A percentile compares a stretch with the other conserved stretches of the same genome.
Conservation (phyloP, 2,888 invertebrate genomes). For the Patella ulyssiponensis region DNA sequence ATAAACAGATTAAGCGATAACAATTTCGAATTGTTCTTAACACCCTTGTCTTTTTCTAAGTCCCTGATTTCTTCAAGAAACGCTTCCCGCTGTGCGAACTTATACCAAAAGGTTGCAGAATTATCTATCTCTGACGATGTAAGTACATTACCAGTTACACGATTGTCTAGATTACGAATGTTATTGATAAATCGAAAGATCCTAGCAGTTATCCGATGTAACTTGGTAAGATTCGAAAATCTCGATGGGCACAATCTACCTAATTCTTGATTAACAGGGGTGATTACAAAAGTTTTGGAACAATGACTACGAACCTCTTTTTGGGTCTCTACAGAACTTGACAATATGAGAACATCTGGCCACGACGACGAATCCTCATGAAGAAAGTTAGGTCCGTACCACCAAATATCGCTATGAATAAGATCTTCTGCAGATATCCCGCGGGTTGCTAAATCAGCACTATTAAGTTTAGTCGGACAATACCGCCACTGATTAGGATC, state of each 20-base stretch:
- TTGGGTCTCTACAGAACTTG: too few species aligned
- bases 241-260: neutral
- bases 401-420: constrained; percentile 21
- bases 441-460: constrained; percentile 28
- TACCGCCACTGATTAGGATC: constrained; percentile 28
- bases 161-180: neutral
- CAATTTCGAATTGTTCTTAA: too few species aligned
- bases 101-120: too few species aligned
- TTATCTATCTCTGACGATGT: neutral
- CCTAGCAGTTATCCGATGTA: neutral
- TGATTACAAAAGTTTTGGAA: neutral
- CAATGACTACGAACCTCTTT: too few species aligned
- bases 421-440: constrained; percentile 15
- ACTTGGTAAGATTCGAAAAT: neutral
- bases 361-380: too few species aligned
- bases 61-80: too few species aligned
- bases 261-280: neutral
- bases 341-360: too few species aligned
- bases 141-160: neutral
- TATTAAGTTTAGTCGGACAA: constrained; percentile 24
- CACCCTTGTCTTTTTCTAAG: too few species aligned
- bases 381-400: constrained; percentile 16
- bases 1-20: too few species aligned
- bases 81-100: too few species aligned
- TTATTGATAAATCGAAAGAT: neutral